Evolutionary conservation across 2,113 vertebrate species (phyloP).

Genomic region (Todiramphus chloris): DNA sequence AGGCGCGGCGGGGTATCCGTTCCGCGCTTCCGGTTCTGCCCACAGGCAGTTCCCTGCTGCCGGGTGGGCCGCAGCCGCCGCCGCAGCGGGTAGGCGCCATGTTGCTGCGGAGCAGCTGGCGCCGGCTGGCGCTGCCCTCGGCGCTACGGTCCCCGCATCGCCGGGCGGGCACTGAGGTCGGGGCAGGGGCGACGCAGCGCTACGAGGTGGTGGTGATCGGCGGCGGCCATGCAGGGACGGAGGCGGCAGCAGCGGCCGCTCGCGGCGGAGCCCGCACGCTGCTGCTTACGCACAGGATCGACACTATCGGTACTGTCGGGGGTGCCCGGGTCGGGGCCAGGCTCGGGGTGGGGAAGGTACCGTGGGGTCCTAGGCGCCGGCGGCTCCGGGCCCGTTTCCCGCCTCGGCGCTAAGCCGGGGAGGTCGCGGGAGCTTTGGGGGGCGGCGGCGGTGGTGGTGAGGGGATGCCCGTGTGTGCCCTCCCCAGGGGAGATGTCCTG

Average conservation of each 20-base stretch:
- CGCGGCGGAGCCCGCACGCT: conserved; percentile 85
- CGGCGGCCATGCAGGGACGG: conserved; percentile 90
- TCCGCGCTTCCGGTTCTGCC: background rate
- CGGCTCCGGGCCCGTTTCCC: no score
- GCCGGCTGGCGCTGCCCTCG: background rate
- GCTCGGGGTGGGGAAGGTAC: no score
- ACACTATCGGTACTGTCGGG: conserved; percentile 80
- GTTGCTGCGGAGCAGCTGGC: background rate
- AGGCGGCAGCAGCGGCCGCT: conserved; percentile 88
- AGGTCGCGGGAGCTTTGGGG: background rate
- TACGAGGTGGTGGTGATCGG: conserved; percentile 92
- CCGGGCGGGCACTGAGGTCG: background rate
- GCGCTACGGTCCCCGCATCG: background rate
- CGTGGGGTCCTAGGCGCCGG: no score
- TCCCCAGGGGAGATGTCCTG: conserved; percentile 89
- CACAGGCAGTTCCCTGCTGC: background rate
- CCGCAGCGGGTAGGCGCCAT: background rate
- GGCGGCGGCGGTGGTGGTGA: background rate
- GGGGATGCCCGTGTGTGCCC: background rate
- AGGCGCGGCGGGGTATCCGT: background rate
- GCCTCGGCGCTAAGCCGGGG: background rate
- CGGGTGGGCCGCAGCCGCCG: no score
- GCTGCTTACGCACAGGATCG: conserved; percentile 87
- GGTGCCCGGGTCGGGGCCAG: no score
- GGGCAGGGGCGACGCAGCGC: background rate